These are phyloP conservation scores for Felis catus DNA, from an alignment of 2,113 vertebrate species.

Conservation along the genomic window DNA sequence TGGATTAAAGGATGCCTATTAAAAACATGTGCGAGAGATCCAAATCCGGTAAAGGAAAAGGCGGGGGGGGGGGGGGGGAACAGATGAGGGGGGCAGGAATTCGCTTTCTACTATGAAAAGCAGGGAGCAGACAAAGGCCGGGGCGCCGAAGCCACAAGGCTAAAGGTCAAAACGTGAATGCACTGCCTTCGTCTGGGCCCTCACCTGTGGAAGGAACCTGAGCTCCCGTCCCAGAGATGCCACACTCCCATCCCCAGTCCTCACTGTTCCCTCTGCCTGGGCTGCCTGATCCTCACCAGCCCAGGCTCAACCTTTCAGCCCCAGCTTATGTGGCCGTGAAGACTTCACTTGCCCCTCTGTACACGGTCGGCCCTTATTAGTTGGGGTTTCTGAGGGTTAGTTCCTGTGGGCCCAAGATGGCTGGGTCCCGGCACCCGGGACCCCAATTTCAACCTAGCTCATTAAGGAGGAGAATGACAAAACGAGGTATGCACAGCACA, in stretches of 20 bases:
- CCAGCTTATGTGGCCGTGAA: neutral
- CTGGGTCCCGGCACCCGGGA: neutral
- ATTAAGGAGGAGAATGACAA: neutral
- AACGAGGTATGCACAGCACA: neutral
- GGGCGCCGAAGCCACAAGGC: fast-evolving
- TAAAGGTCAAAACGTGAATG: neutral
- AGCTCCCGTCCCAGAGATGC: fast-evolving
- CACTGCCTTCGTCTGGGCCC: neutral
- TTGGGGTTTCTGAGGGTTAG: fast-evolving
- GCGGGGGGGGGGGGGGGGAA: neutral
- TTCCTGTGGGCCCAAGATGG: neutral
- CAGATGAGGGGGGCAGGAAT: neutral
- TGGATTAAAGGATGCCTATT: constrained; percentile 70
- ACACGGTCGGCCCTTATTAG: neutral
- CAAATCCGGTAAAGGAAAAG: constrained; percentile 46
- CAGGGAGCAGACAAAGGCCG: neutral
- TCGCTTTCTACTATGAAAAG: constrained; percentile 6
- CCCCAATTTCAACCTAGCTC: neutral
- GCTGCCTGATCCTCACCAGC: neutral
- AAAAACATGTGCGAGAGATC: constrained; percentile 70
- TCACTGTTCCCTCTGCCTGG: neutral
- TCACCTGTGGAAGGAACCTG: neutral
- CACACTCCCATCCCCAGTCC: fast-evolving
- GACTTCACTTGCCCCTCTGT: fast-evolving
- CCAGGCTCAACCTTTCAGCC: neutral